phyloP scores from a whole-genome alignment of 2,888 invertebrate genomes.

The Rhagium mordax region DNA sequence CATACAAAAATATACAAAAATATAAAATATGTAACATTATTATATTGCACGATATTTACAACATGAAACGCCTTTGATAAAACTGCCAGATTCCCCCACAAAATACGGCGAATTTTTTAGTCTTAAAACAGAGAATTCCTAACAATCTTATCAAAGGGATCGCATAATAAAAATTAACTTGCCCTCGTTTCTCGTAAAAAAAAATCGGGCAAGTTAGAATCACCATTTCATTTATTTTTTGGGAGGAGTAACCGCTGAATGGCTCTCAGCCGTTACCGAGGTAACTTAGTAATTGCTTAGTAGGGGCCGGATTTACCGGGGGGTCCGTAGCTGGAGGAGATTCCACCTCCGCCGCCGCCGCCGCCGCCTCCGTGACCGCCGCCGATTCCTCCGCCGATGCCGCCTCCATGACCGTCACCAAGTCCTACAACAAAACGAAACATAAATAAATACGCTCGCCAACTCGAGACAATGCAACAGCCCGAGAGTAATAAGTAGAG shows the following conservation, averaged over 20 bases:
- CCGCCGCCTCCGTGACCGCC: constrained; percentile 61
- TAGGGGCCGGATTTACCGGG: constrained; percentile 67
- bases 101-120: constrained; percentile 54
- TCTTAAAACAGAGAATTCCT: constrained; percentile 52
- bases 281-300: constrained; percentile 43
- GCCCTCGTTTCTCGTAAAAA: neutral
- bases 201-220: constrained; percentile 39
- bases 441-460: too few relatives aligned
- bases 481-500: too few relatives aligned
- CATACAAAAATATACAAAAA: constrained; percentile 61
- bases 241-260: constrained; percentile 17
- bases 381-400: constrained; percentile 61
- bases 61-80: constrained; percentile 48
- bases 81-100: constrained; percentile 40
- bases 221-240: constrained; percentile 45
- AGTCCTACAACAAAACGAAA: constrained; percentile 37
- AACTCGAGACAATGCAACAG: too few relatives aligned
- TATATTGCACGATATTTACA: constrained; percentile 67
- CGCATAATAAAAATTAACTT: constrained; percentile 32
- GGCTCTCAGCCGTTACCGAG: constrained; percentile 39
- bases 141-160: constrained; percentile 41
- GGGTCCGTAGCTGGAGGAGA: constrained; percentile 68
- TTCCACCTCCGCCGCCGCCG: constrained; percentile 61
- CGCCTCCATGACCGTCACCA: constrained; percentile 56
- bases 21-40: constrained; percentile 62